phyloP scores from a whole-genome alignment of 2,113 vertebrate genomes.

The Petrocephalus zakoni region DNA sequence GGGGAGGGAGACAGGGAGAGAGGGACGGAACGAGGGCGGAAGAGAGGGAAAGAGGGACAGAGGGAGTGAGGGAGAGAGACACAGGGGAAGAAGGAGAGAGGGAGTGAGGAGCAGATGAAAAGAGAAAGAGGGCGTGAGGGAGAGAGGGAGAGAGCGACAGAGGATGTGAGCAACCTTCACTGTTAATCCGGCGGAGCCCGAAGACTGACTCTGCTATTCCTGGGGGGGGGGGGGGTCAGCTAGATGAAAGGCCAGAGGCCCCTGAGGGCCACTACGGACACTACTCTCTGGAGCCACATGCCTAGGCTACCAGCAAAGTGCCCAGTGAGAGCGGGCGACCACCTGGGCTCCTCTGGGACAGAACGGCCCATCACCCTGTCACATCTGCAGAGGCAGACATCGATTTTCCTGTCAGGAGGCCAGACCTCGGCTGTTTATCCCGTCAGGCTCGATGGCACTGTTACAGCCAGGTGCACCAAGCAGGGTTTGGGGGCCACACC shows the following conservation, averaged over 20 bases:
- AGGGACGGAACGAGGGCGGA: constrained; percentile 21
- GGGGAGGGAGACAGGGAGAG: too few species aligned
- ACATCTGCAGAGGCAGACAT: constrained; percentile 99
- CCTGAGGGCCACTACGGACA: background rate
- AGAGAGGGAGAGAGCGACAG: constrained; percentile 13
- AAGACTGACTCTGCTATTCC: background rate
- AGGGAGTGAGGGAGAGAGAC: constrained; percentile 36
- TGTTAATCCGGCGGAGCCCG: background rate
- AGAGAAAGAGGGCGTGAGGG: background rate
- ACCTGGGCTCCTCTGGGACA: background rate
- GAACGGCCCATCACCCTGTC: constrained; percentile 58
- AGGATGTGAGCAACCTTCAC: background rate
- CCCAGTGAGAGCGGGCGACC: background rate
- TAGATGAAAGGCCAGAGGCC: background rate
- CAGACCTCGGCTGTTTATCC: constrained; percentile 99
- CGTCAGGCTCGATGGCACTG: constrained; percentile 98
- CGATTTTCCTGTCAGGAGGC: constrained; percentile 99
- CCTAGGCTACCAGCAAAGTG: background rate
- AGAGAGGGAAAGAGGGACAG: constrained; percentile 20
- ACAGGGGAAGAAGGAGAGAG: too few species aligned
- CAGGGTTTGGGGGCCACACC: constrained; percentile 78
- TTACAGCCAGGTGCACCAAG: constrained; percentile 97
- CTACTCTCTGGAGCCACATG: background rate
- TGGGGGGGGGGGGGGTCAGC: background rate
- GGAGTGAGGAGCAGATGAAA: background rate